phyloP scores from a whole-genome alignment of 1,140 invertebrate genomes.

The Orchestia grillus region DNA sequence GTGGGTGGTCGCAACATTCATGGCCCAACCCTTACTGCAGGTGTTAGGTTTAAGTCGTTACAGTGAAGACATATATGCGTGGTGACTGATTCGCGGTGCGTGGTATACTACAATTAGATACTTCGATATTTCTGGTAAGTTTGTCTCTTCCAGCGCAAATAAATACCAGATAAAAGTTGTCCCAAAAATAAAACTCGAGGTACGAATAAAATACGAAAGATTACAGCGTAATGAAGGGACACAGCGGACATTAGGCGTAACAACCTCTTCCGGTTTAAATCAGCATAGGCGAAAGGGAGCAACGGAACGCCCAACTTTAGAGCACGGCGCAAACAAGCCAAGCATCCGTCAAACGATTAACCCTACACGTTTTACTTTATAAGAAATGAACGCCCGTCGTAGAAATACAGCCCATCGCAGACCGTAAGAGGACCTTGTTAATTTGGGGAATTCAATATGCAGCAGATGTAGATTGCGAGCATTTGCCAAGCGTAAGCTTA shows the following conservation, averaged over 20 bases:
- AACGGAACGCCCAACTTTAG: background rate
- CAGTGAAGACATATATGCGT: background rate
- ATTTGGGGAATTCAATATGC: constrained; percentile 53
- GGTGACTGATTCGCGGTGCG: background rate
- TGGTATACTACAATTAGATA: background rate
- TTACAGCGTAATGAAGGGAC: background rate
- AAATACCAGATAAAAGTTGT: background rate
- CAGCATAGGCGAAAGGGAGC: background rate
- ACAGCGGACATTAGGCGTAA: background rate
- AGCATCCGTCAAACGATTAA: background rate
- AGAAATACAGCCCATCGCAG: background rate
- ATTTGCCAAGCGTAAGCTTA: constrained; percentile 54
- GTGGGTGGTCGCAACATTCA: background rate
- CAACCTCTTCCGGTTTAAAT: background rate
- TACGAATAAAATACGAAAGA: background rate
- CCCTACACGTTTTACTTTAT: background rate
- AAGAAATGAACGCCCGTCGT: background rate
- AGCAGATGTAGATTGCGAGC: constrained; percentile 54
- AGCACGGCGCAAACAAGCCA: background rate
- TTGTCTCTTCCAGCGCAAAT: background rate
- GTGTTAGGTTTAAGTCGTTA: background rate
- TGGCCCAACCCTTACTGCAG: background rate
- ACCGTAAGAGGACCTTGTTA: constrained; percentile 34
- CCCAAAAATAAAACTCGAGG: background rate
- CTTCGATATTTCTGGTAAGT: background rate